Base-by-base conservation (phyloP, 2,888 invertebrate species). In the Mechanitis messenoides region DNA sequence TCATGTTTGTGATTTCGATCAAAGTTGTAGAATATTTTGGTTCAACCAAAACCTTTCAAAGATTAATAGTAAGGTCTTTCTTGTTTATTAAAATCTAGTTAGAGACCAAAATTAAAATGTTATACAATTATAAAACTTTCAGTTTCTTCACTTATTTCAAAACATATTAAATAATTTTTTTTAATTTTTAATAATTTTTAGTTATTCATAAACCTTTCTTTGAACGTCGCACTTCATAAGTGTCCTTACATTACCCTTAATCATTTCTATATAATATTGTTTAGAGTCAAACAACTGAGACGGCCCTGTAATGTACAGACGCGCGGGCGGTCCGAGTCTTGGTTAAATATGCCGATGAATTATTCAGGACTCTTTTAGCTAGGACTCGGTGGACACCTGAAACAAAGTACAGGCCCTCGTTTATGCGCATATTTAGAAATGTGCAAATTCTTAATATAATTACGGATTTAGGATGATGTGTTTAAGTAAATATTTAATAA, bases 291-390 rank as follows among this genome's bases (percentile, higher is more conserved):
- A 60, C 64, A 66, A 64, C 47, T 65, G 60, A 59, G 66, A 74
- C 62, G 63, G 71, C 68, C 68, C 67, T 71, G 71, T 72, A 70
- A 71, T 74, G 74, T 76, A 74, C 75, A 72, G 73, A 74, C 69
- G 72, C 71, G 69, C 71, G 72, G 61, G 62, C 70, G 70, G 50
- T 50, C 71, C 76, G 76, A 80, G 78, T 74, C 77, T 73, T 78
- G 80, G 79, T 80, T 85, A 84, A 86, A 87, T 86, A 87, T 85
- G 78, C 77, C 78, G 74, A 80, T 88, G 87, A 88, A 89, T 89
- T 70, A 89, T 90, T 88, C 87, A 88, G 78, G 72, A 79, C 81
- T 81, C 84, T 85, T 85, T 87, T 83, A 84, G 82, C 80, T 76
- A 75, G 74, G 78, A 75, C 76, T 74, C 74, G 71, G 69, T 71